Evolutionary conservation across 2,113 vertebrate species (phyloP).

Genomic region (Mastomys coucha): DNA sequence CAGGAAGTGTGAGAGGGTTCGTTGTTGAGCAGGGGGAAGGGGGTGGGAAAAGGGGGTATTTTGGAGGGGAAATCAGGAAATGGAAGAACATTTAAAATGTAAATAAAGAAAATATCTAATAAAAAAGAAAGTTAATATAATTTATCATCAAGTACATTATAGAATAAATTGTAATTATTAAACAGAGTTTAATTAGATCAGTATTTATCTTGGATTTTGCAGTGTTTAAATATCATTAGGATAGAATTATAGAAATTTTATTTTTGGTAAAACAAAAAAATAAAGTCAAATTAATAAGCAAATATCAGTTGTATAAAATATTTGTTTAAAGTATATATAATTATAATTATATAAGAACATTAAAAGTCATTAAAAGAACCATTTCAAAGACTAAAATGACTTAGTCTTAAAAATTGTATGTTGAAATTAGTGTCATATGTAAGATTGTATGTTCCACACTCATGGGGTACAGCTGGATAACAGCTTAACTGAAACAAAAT

Average conservation of each 20-base stretch:
- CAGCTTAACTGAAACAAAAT: constrained; percentile 40
- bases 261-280: constrained; percentile 22
- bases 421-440: neutral
- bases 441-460: neutral
- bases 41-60: too few species aligned
- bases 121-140: too few species aligned
- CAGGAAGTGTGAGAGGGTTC: too few species aligned
- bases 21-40: too few species aligned
- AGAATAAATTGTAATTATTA: constrained; percentile 6
- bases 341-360: neutral
- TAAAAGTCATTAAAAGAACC: neutral
- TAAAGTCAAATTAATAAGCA: neutral
- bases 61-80: too few species aligned
- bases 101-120: too few species aligned
- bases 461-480: constrained; percentile 8
- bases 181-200: neutral
- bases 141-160: too few species aligned
- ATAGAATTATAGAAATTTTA: constrained; percentile 19
- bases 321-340: neutral
- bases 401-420: neutral
- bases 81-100: too few species aligned
- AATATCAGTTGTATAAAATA: constrained; percentile 29
- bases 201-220: neutral
- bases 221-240: neutral
- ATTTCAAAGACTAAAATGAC: constrained; percentile 23